Conservation (phyloP, 2,797 vertebrate species). For the Tauraco hartlaubi region DNA sequence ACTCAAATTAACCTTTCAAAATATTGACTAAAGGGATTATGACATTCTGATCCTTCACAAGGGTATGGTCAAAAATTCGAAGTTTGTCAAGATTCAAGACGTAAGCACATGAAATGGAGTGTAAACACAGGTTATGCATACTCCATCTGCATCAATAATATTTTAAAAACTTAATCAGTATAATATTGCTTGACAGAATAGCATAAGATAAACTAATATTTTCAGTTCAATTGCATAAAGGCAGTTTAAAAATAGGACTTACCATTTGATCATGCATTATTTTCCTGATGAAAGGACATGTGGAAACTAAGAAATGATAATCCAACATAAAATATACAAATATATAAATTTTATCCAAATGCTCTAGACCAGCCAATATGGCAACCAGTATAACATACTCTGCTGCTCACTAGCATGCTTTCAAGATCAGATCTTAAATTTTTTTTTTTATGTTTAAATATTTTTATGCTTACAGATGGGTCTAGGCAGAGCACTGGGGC, state of each 20-base stretch:
- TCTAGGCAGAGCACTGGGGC: neutral
- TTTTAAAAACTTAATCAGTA: constrained; percentile 59
- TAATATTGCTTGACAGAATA: constrained; percentile 70
- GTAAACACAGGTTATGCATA: constrained; percentile 58
- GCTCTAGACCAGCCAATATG: constrained; percentile 5
- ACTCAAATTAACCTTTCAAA: constrained; percentile 68
- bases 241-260: constrained; percentile 59
- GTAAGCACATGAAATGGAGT: constrained; percentile 43
- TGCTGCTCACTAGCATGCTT: neutral
- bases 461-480: neutral
- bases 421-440: neutral
- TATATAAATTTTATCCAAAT: constrained; percentile 42
- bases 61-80: constrained; percentile 38
- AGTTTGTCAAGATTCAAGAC: constrained; percentile 53
- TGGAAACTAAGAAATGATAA: constrained; percentile 66
- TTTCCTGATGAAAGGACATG: constrained; percentile 54
- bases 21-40: constrained; percentile 62
- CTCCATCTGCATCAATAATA: constrained; percentile 60
- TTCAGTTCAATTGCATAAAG: constrained; percentile 61
- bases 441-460: neutral
- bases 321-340: constrained; percentile 57
- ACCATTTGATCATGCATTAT: constrained; percentile 51
- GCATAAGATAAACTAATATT: constrained; percentile 62
- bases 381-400: neutral
- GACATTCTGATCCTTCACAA: constrained; percentile 49